Conservation (phyloP, 2,113 vertebrate species). For the Festucalex cinctus region DNA sequence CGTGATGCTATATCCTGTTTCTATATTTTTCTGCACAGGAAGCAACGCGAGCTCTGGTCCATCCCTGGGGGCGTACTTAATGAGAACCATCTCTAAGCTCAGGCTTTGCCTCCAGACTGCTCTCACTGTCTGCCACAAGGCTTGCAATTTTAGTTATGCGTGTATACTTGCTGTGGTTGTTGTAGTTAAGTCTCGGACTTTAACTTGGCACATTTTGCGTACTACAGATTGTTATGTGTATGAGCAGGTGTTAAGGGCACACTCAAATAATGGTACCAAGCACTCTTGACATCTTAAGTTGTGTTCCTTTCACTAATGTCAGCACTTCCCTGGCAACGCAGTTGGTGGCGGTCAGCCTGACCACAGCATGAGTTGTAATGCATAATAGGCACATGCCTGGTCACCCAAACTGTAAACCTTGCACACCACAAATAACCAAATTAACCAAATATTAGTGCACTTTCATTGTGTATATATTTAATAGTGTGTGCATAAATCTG, state of each 20-base stretch:
- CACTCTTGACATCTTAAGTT: not conserved
- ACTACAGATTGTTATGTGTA: not conserved
- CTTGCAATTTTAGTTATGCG: not conserved
- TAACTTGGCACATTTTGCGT: constrained; percentile 6
- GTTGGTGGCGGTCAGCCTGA: not conserved
- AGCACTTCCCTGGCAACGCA: not conserved
- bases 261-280: not conserved
- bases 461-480: no score
- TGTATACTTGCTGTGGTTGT: constrained; percentile 19
- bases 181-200: constrained; percentile 5
- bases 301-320: not conserved
- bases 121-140: constrained; percentile 1
- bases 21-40: constrained; percentile 64
- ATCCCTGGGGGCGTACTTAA: constrained; percentile 44
- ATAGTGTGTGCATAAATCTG: no score
- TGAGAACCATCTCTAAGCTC: constrained; percentile 46
- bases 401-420: not conserved
- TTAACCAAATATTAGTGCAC: not conserved
- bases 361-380: not conserved
- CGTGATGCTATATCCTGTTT: constrained; percentile 64
- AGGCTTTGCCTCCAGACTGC: constrained; percentile 19
- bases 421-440: no score
- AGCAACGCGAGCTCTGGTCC: constrained; percentile 37
- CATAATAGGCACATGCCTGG: not conserved
- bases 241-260: not conserved